A percentile compares a stretch with the other conserved stretches of the same genome.
Evolutionary conservation across 2,888 invertebrate genomes (phyloP).

Genomic region (Agriopis leucophaearia): DNA sequence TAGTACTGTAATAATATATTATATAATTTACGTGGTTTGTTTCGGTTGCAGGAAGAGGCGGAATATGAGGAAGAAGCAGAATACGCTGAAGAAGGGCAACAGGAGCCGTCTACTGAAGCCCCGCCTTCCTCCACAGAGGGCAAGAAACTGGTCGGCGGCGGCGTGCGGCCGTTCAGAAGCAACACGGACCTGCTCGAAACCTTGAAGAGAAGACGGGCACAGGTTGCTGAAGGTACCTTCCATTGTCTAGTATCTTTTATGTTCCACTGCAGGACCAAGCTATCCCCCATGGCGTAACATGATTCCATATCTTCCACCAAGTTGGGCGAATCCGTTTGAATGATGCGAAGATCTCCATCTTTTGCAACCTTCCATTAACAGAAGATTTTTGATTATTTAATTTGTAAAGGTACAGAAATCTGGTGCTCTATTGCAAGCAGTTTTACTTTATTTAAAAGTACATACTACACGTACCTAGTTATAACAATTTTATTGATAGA

Average conservation of each 20-base stretch:
- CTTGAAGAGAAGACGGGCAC: slow-evolving; percentile 90
- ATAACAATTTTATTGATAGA: too few relatives aligned
- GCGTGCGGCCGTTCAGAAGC: slow-evolving; percentile 92
- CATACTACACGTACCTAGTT: too few relatives aligned
- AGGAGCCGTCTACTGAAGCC: slow-evolving; percentile 84
- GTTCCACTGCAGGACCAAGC: not conserved
- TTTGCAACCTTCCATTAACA: too few relatives aligned
- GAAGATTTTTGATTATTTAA: too few relatives aligned
- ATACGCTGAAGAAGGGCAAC: slow-evolving; percentile 74
- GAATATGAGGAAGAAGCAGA: slow-evolving; percentile 82
- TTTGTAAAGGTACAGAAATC: too few relatives aligned
- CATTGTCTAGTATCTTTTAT: not conserved
- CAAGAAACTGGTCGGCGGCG: slow-evolving; percentile 88
- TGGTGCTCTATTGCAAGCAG: too few relatives aligned
- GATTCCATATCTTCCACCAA: not conserved
- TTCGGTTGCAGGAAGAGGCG: slow-evolving; percentile 74
- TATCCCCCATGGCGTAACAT: too few relatives aligned
- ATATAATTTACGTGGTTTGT: too few relatives aligned
- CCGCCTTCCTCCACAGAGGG: slow-evolving; percentile 89
- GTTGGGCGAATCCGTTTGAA: too few relatives aligned
- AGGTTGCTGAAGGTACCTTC: slow-evolving; percentile 86
- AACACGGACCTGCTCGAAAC: slow-evolving; percentile 91
- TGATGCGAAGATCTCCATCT: too few relatives aligned
- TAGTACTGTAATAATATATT: not conserved
- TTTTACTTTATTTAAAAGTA: too few relatives aligned